These are phyloP conservation scores for Bradypodion ventrale DNA, from an alignment of 2,797 vertebrate genomes.

Conservation along the genomic window DNA sequence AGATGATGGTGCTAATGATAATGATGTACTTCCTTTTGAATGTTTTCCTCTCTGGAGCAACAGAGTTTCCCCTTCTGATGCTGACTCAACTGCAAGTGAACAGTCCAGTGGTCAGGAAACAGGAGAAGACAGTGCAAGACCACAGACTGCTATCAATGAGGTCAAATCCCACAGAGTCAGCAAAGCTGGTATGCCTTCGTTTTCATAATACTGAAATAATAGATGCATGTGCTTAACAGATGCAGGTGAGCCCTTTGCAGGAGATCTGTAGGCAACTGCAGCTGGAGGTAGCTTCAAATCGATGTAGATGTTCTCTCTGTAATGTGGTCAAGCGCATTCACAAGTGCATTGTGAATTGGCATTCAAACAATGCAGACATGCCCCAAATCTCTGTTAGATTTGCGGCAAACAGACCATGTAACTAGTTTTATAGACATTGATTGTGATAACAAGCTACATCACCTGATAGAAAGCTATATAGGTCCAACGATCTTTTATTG, in stretches of 20 bases:
- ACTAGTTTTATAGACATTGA: not conserved
- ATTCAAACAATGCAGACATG: not conserved
- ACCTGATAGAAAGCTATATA: not conserved
- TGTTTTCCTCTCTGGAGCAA: slow-evolving; percentile 29
- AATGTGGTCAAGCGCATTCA: not conserved
- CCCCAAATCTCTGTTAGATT: not conserved
- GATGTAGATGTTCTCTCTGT: not conserved
- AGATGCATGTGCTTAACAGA: not conserved
- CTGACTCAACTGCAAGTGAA: slow-evolving; percentile 91
- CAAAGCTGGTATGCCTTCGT: slow-evolving; percentile 82
- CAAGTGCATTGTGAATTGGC: not conserved
- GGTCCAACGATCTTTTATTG: not conserved
- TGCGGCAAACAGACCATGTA: not conserved
- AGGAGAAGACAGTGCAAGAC: slow-evolving; percentile 83
- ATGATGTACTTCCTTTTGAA: not conserved
- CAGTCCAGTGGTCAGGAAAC: slow-evolving; percentile 91
- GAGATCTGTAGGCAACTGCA: not conserved
- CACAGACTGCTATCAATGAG: slow-evolving; percentile 77
- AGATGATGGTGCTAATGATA: not conserved
- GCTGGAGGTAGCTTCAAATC: not conserved
- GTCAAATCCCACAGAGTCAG: slow-evolving; percentile 80
- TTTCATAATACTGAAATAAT: not conserved
- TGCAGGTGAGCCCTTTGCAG: not conserved
- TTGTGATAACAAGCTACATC: not conserved
- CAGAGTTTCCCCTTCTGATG: slow-evolving; percentile 93